phyloP scores from a whole-genome alignment of 2,888 invertebrate species.

The Drosophila barbarae region DNA sequence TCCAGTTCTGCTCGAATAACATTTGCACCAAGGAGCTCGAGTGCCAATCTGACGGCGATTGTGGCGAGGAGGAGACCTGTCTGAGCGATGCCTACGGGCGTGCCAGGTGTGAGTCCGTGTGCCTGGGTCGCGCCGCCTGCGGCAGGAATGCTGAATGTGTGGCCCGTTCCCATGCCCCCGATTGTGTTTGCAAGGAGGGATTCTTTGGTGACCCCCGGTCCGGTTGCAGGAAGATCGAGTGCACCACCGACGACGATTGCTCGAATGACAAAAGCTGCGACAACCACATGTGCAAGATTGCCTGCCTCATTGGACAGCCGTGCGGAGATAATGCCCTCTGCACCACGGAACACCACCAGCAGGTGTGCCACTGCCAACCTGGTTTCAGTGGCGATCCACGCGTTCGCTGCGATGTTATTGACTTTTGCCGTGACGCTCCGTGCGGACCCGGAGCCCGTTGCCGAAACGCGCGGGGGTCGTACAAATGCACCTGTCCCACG shows the following conservation, averaged over 20 bases:
- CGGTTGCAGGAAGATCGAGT: slow-evolving; percentile 90
- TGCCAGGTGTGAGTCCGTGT: slow-evolving; percentile 88
- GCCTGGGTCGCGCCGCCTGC: slow-evolving; percentile 86
- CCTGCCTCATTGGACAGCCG: slow-evolving; percentile 89
- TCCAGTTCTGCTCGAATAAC: slow-evolving; percentile 90
- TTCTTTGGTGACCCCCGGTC: slow-evolving; percentile 90
- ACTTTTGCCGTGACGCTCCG: slow-evolving; percentile 88
- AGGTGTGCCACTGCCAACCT: slow-evolving; percentile 91
- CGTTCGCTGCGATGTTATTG: slow-evolving; percentile 86
- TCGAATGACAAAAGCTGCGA: slow-evolving; percentile 91
- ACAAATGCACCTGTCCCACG: slow-evolving; percentile 88
- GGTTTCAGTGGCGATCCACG: slow-evolving; percentile 91
- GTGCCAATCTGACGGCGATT: slow-evolving; percentile 87
- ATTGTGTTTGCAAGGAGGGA: slow-evolving; percentile 89
- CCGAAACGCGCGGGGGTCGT: slow-evolving; percentile 88
- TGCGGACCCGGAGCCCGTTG: slow-evolving; percentile 91
- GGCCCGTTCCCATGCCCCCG: slow-evolving; percentile 86
- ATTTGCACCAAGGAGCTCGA: slow-evolving; percentile 91
- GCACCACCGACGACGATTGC: slow-evolving; percentile 86
- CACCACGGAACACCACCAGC: slow-evolving; percentile 89
- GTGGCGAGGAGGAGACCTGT: slow-evolving; percentile 87
- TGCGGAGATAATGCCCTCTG: slow-evolving; percentile 93
- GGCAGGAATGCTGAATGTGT: slow-evolving; percentile 91
- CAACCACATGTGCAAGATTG: slow-evolving; percentile 90
- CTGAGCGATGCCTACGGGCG: slow-evolving; percentile 85